These are phyloP conservation scores for Drosophila nigrodunni DNA, from an alignment of 1,140 invertebrate species.

Conservation along the genomic window DNA sequence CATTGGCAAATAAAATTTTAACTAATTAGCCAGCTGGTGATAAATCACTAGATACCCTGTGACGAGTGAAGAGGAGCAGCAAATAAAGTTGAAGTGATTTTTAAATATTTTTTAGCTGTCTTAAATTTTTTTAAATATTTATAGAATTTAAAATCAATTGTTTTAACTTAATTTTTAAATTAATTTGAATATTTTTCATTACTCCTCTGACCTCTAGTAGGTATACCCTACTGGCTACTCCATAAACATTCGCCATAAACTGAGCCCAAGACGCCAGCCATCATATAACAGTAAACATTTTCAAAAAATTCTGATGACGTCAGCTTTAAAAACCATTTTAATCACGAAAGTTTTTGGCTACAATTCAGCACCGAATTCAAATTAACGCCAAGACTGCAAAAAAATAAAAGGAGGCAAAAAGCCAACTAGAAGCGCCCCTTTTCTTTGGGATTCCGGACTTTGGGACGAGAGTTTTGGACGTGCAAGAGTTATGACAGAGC, in stretches of 20 bases:
- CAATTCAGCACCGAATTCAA: constrained; percentile 30
- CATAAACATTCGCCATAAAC: constrained; percentile 16
- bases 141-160: not conserved
- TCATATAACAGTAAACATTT: constrained; percentile 70
- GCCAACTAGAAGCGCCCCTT: constrained; percentile 55
- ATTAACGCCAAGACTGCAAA: constrained; percentile 47
- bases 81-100: not conserved
- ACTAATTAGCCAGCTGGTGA: not conserved
- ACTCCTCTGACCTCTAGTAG: not conserved
- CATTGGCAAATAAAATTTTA: constrained; percentile 13
- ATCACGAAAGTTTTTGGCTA: constrained; percentile 37
- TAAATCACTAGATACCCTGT: constrained; percentile 1
- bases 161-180: no score
- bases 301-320: constrained; percentile 70
- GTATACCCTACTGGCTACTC: not conserved
- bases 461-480: not conserved
- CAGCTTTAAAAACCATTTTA: constrained; percentile 60
- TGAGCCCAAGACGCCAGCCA: constrained; percentile 46
- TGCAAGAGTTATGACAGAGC: constrained; percentile 45
- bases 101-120: no score
- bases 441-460: constrained; percentile 43
- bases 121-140: not conserved
- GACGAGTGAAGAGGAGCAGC: not conserved
- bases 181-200: not conserved
- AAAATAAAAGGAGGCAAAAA: constrained; percentile 31